Conservation (phyloP, 2,888 invertebrate genomes). For the Mythimna impura region DNA sequence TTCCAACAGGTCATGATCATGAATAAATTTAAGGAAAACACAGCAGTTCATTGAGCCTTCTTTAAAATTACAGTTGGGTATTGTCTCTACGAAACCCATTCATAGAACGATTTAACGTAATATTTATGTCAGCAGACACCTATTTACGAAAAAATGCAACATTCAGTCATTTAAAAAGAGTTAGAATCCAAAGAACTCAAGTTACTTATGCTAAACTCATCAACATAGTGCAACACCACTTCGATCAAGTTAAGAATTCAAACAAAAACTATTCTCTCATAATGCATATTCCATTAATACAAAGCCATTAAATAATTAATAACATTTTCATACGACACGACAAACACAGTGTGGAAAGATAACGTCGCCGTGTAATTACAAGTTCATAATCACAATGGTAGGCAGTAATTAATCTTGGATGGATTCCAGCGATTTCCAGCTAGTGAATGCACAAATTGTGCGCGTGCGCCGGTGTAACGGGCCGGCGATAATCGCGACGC, state of each 20-base stretch:
- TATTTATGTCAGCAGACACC: background rate
- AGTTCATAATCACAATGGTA: conserved; percentile 63
- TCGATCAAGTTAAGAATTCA: conserved; percentile 32
- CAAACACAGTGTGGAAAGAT: conserved; percentile 52
- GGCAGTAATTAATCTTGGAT: conserved; percentile 72
- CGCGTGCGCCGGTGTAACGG: conserved; percentile 85
- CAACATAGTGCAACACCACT: conserved; percentile 5
- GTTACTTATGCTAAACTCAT: conserved; percentile 17
- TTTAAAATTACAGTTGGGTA: background rate
- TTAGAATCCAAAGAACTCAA: background rate
- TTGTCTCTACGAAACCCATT: background rate
- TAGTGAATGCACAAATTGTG: conserved; percentile 73
- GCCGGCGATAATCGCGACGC: conserved; percentile 80
- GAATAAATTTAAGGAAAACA: background rate
- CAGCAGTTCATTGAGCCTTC: background rate
- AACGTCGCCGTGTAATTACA: conserved; percentile 59
- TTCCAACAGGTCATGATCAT: background rate
- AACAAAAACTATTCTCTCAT: conserved; percentile 35
- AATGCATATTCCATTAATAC: conserved; percentile 42
- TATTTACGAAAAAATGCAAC: background rate
- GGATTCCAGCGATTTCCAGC: conserved; percentile 74
- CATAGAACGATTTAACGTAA: background rate
- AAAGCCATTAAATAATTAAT: conserved; percentile 57
- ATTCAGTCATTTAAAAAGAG: background rate
- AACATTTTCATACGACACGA: conserved; percentile 51